These are phyloP conservation scores for Jacana jacana DNA, from an alignment of 2,113 vertebrate genomes.

Conservation along the genomic window DNA sequence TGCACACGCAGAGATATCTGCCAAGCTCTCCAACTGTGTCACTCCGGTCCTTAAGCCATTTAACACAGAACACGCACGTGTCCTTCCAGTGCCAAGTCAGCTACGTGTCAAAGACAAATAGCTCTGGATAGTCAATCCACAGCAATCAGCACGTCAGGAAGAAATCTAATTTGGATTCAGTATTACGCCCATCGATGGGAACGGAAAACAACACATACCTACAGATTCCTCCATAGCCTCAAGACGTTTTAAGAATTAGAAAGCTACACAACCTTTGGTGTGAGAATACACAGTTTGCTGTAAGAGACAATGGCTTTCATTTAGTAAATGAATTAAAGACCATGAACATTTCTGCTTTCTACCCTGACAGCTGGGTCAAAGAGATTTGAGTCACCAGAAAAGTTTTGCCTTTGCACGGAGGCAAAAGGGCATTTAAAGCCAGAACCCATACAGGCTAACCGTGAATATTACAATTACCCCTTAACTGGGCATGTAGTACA, in stretches of 20 bases:
- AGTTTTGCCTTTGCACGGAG: not conserved
- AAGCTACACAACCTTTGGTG: not conserved
- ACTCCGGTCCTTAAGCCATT: conserved; percentile 37
- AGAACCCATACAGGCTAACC: not conserved
- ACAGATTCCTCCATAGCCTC: not conserved
- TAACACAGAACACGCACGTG: conserved; percentile 12
- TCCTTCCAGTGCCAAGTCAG: conserved; percentile 11
- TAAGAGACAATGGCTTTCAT: not conserved
- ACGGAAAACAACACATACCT: not conserved
- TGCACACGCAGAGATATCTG: not conserved
- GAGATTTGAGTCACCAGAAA: not conserved
- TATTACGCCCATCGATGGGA: not conserved
- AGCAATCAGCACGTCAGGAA: not conserved
- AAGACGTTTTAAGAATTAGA: not conserved
- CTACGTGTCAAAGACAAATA: not conserved
- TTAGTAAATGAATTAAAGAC: not conserved
- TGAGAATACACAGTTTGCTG: not conserved
- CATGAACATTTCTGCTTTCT: not conserved
- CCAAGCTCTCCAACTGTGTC: conserved; percentile 39
- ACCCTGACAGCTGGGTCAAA: not conserved
- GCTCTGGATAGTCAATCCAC: not conserved
- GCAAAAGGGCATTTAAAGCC: not conserved
- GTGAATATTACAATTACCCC: not conserved
- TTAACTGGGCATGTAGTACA: not conserved
- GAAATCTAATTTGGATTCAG: not conserved